A percentile compares a stretch with the other conserved stretches of the same genome.
These are phyloP conservation scores for Steinernema feltiae DNA, from an alignment of 1,140 invertebrate species.

Conservation along the genomic window DNA sequence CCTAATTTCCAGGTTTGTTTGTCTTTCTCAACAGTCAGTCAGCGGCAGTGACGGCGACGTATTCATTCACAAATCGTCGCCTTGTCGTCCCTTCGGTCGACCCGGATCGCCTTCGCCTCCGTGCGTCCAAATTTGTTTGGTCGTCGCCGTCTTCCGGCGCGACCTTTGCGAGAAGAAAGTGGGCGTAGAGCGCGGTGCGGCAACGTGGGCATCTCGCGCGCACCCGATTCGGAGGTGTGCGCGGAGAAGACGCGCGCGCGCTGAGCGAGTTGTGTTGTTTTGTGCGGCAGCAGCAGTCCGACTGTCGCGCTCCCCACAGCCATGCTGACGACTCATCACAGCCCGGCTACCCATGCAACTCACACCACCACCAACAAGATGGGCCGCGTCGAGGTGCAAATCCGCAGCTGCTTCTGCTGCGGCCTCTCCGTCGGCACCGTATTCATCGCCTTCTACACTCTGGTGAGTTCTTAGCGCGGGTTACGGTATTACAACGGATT, in stretches of 20 bases:
- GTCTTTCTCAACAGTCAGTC: not conserved
- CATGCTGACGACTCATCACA: constrained; percentile 11
- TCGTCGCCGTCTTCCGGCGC: not conserved
- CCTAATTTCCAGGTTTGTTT: not conserved
- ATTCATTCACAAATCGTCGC: not conserved
- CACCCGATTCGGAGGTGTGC: constrained; percentile 14
- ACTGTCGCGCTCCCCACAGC: not conserved
- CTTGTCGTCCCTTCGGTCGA: not conserved
- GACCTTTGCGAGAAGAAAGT: not conserved
- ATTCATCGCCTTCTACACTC: constrained; percentile 53
- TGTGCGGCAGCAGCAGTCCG: not conserved
- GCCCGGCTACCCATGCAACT: not conserved
- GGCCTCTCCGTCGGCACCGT: constrained; percentile 48
- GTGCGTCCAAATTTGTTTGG: constrained; percentile 1
- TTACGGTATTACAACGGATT: too few relatives aligned
- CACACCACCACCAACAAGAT: constrained; percentile 28
- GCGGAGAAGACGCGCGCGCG: not conserved
- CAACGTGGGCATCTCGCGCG: not conserved
- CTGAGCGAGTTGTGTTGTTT: constrained; percentile 8
- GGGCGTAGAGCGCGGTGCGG: not conserved
- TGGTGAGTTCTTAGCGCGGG: constrained; percentile 46
- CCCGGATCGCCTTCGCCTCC: constrained; percentile 5
- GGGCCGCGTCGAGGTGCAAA: constrained; percentile 57
- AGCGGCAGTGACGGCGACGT: too few relatives aligned
- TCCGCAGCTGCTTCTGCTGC: constrained; percentile 54